A percentile compares a stretch with the other conserved stretches of the same genome.
Evolutionary conservation across 1,140 invertebrate genomes (phyloP).

Genomic region (Venustaconcha ellipsiformis): DNA sequence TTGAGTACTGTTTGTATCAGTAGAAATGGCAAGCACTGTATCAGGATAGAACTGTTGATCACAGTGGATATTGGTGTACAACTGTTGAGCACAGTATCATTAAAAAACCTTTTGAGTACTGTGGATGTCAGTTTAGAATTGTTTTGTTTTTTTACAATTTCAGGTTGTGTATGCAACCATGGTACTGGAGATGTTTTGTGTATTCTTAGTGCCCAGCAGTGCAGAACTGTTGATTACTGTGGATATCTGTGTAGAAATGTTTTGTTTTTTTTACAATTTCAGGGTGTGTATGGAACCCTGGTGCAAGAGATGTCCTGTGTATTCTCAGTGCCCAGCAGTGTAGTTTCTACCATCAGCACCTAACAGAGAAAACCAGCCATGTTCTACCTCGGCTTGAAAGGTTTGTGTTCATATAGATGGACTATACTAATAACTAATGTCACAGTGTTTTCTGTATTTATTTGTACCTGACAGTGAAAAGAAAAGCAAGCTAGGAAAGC

Average conservation of each 20-base stretch:
- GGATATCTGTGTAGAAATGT: background rate
- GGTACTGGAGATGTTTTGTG: constrained; percentile 42
- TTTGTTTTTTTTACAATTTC: constrained; percentile 5
- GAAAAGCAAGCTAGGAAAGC: no score
- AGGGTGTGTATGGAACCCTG: constrained; percentile 55
- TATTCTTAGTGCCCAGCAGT: constrained; percentile 38
- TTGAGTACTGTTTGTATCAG: no score
- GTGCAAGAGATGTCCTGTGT: constrained; percentile 44
- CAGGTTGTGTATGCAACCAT: constrained; percentile 55
- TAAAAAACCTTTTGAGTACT: no score
- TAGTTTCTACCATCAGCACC: constrained; percentile 51
- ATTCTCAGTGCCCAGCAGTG: constrained; percentile 48
- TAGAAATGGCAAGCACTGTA: no score
- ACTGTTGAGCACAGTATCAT: no score
- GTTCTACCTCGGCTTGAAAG: constrained; percentile 51
- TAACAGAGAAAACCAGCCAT: constrained; percentile 44
- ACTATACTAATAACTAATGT: no score
- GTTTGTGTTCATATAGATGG: constrained; percentile 25
- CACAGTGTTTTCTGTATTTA: no score
- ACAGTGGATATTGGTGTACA: no score
- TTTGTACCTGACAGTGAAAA: no score
- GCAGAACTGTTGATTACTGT: no score
- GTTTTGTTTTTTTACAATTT: background rate
- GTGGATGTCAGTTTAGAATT: background rate
- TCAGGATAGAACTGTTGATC: no score